Percentiles rank a stretch among this genome's conserved stretches.
phyloP scores from a whole-genome alignment of 1,140 invertebrate genomes.

The Parapsyche elsis region DNA sequence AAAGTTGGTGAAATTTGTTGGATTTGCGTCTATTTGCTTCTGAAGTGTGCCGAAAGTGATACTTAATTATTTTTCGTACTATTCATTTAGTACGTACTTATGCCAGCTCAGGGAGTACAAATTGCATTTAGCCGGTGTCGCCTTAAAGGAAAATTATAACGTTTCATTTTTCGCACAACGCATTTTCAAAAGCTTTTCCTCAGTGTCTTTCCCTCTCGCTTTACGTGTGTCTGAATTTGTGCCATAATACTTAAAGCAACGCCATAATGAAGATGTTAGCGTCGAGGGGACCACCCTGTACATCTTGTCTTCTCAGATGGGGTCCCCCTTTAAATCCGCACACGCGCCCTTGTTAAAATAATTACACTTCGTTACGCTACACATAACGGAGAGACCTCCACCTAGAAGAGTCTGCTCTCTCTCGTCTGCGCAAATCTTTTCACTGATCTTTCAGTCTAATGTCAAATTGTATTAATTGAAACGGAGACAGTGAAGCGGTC shows the following conservation, averaged over 20 bases:
- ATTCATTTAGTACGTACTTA: too few species aligned
- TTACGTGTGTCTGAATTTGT: background rate
- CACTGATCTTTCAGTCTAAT: background rate
- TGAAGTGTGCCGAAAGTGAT: background rate
- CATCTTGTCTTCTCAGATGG: background rate
- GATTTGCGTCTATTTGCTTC: too few species aligned
- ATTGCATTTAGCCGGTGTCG: too few species aligned
- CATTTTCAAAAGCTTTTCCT: background rate
- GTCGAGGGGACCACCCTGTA: background rate
- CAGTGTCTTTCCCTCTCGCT: background rate
- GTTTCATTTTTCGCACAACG: background rate
- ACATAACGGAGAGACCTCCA: too few species aligned
- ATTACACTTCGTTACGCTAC: background rate
- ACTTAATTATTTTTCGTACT: background rate
- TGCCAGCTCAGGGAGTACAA: too few species aligned
- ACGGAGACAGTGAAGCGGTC: background rate
- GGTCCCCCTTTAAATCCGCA: background rate
- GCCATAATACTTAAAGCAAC: too few species aligned
- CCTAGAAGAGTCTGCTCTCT: too few species aligned
- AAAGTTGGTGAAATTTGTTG: too few species aligned
- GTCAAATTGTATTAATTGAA: conserved; percentile 1
- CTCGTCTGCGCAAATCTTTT: background rate
- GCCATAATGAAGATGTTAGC: background rate
- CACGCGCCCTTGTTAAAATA: background rate
- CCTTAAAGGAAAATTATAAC: background rate